phyloP scores from a whole-genome alignment of 2,888 invertebrate genomes.

The Phytoseiulus persimilis region DNA sequence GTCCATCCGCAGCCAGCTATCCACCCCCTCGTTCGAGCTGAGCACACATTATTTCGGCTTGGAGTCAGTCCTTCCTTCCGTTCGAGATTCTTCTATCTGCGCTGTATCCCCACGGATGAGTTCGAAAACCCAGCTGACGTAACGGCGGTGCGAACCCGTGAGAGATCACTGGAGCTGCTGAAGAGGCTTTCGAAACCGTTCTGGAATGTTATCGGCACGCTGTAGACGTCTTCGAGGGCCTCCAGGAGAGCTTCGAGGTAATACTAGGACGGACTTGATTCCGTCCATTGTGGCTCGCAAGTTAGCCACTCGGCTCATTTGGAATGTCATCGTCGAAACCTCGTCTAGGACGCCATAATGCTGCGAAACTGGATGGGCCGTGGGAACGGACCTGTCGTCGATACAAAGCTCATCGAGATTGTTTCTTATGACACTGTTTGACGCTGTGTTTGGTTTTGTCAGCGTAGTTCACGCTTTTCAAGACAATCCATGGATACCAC shows the following conservation, averaged over 20 bases:
- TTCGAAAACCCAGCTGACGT: not conserved
- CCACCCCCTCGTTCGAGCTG: not conserved
- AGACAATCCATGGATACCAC: too few species aligned
- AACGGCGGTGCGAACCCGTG: not conserved
- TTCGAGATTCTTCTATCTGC: not conserved
- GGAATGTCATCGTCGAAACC: not conserved
- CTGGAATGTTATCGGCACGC: not conserved
- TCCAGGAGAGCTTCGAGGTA: not conserved
- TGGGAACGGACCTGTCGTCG: too few species aligned
- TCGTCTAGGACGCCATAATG: not conserved
- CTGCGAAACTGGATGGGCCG: not conserved
- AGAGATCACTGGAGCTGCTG: not conserved
- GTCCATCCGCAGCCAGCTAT: not conserved
- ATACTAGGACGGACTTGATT: not conserved
- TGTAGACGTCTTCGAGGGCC: not conserved
- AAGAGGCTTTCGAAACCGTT: not conserved
- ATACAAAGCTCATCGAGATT: too few species aligned
- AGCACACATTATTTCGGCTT: not conserved
- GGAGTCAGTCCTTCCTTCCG: not conserved
- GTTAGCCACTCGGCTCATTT: not conserved
- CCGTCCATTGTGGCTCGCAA: not conserved
- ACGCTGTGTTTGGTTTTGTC: too few species aligned
- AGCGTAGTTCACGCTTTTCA: too few species aligned
- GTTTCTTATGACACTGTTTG: too few species aligned
- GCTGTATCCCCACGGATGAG: not conserved